A percentile compares a stretch with the other conserved stretches of the same genome.
Evolutionary conservation across 2,888 invertebrate species (phyloP).

Genomic region (Allophyes oxyacanthae): DNA sequence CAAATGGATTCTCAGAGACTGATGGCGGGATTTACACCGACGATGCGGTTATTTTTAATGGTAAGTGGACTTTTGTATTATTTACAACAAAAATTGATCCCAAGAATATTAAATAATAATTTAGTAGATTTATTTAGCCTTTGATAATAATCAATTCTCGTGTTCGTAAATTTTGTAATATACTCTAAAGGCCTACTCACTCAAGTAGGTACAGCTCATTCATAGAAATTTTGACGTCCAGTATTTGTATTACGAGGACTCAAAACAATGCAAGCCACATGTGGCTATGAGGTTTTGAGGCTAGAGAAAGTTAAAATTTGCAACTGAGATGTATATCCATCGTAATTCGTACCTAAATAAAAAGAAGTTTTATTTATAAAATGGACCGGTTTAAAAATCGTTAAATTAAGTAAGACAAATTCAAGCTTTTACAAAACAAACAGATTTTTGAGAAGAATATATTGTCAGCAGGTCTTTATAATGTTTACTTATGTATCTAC

Average conservation of each 20-base stretch:
- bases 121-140: no score
- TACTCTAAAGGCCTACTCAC: constrained; percentile 41
- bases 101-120: no score
- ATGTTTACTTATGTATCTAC: not conserved
- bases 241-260: constrained; percentile 69
- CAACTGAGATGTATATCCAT: constrained; percentile 76
- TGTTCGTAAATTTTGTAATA: constrained; percentile 7
- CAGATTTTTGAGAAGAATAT: no score
- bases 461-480: not conserved
- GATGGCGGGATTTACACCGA: constrained; percentile 83
- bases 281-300: constrained; percentile 85
- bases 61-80: constrained; percentile 66
- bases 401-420: not conserved
- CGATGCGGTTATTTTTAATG: constrained; percentile 85
- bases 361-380: constrained; percentile 47
- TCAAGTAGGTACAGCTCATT: constrained; percentile 48
- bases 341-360: constrained; percentile 62
- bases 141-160: no score
- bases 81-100: not conserved
- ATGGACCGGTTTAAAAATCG: constrained; percentile 32
- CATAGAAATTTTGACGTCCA: constrained; percentile 59
- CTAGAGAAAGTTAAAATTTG: constrained; percentile 88
- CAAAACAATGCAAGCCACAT: constrained; percentile 81
- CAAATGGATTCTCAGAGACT: constrained; percentile 77
- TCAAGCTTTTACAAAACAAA: no score